A percentile compares a stretch with the other conserved stretches of the same genome.
phyloP scores from a whole-genome alignment of 1,140 invertebrate species.

The Drosophila parabipectinata region DNA sequence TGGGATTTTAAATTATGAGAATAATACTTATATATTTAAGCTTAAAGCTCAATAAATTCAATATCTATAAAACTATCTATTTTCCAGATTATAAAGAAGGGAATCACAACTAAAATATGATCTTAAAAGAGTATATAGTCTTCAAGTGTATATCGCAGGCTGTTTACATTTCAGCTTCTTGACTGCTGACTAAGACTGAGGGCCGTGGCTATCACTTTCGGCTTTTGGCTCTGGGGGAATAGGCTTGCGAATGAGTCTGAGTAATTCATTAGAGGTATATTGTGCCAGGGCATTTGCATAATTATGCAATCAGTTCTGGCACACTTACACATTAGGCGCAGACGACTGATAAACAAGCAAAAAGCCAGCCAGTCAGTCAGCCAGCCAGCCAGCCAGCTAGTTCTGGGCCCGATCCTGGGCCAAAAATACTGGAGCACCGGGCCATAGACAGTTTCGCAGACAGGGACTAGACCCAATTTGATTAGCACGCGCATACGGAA shows the following conservation, averaged over 20 bases:
- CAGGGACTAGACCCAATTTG: slow-evolving; percentile 80
- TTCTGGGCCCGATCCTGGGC: slow-evolving; percentile 22
- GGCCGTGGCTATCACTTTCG: slow-evolving; percentile 37
- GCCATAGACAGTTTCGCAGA: slow-evolving; percentile 60
- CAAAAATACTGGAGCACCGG: slow-evolving; percentile 13
- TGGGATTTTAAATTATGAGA: no score
- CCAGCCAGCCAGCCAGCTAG: slow-evolving; percentile 1
- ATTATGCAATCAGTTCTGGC: slow-evolving; percentile 81
- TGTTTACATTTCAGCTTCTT: slow-evolving; percentile 24
- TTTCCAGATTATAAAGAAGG: no score
- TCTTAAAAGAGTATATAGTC: not conserved
- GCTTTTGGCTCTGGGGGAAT: slow-evolving; percentile 5
- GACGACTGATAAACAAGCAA: slow-evolving; percentile 72
- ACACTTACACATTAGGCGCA: slow-evolving; percentile 80
- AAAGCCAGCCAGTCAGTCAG: slow-evolving; percentile 5
- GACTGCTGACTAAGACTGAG: slow-evolving; percentile 43
- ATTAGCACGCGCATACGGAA: slow-evolving; percentile 71
- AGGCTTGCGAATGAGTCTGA: slow-evolving; percentile 27
- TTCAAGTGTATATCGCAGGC: not conserved
- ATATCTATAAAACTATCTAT: no score
- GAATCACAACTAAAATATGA: no score
- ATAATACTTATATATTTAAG: no score
- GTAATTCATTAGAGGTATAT: slow-evolving; percentile 79
- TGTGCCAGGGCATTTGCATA: slow-evolving; percentile 74
- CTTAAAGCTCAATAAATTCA: no score